phyloP scores from a whole-genome alignment of 2,888 invertebrate species.

The Andrena bicolor region DNA sequence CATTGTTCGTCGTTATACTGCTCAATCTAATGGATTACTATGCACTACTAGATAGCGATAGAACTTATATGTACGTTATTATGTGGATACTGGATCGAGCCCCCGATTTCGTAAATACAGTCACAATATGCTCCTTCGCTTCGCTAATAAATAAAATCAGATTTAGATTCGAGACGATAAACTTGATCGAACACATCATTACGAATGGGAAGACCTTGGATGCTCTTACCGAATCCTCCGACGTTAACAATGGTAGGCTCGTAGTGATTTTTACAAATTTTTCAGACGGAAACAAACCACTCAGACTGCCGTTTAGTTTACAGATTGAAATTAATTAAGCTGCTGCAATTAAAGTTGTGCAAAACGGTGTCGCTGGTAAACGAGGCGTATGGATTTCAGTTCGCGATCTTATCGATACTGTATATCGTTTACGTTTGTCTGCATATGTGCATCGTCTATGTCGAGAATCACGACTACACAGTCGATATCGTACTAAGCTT shows the following conservation, averaged over 20 bases:
- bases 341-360: conserved; percentile 23
- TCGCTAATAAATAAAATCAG: conserved; percentile 37
- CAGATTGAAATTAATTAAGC: conserved; percentile 41
- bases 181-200: conserved; percentile 18
- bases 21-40: conserved; percentile 54
- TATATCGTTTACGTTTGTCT: conserved; percentile 43
- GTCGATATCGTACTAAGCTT: conserved; percentile 27
- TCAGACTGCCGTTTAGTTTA: conserved; percentile 34
- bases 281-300: too few species aligned
- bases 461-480: neutral
- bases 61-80: conserved; percentile 27
- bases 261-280: neutral
- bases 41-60: conserved; percentile 21
- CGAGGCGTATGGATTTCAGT: conserved; percentile 40
- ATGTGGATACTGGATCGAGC: conserved; percentile 47
- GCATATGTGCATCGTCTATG: conserved; percentile 39
- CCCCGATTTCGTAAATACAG: conserved; percentile 47
- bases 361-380: conserved; percentile 36
- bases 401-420: conserved; percentile 23
- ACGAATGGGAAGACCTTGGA: conserved; percentile 8
- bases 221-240: neutral
- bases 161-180: conserved; percentile 41
- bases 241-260: conserved; percentile 30
- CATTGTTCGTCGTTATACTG: conserved; percentile 18
- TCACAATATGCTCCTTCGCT: conserved; percentile 43